Evolutionary conservation across 2,888 invertebrate genomes (phyloP).

Genomic region (Noctua janthe): DNA sequence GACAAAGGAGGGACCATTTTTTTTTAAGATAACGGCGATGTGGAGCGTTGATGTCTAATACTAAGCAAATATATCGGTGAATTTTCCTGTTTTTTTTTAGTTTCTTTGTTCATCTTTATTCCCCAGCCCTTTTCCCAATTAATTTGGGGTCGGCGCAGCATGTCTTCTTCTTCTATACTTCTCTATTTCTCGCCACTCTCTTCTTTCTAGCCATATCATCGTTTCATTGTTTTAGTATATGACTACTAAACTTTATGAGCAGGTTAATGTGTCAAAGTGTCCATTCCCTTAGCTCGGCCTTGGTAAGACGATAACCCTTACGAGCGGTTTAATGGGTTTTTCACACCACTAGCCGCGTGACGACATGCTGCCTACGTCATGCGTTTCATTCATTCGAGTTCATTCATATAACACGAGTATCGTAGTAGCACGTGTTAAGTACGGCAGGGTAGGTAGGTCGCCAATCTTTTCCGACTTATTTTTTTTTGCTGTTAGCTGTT

Average conservation of each 20-base stretch:
- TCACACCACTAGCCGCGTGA: conserved; percentile 19
- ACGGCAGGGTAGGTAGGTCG: neutral
- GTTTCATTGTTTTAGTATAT: neutral
- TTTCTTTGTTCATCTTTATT: neutral
- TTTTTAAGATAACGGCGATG: neutral
- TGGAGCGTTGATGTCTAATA: conserved; percentile 37
- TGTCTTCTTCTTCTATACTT: neutral
- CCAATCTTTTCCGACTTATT: neutral
- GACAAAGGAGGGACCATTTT: neutral
- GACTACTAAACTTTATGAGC: neutral
- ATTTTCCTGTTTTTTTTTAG: neutral
- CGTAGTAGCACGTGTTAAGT: neutral
- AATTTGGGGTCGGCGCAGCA: neutral
- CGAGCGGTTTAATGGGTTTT: conserved; percentile 24
- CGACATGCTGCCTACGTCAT: conserved; percentile 34
- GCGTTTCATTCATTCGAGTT: conserved; percentile 37
- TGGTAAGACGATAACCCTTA: conserved; percentile 19
- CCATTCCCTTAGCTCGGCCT: conserved; percentile 11
- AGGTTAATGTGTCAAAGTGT: conserved; percentile 16
- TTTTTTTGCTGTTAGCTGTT: neutral
- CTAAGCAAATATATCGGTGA: neutral
- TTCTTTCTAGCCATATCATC: neutral
- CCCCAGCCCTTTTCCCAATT: neutral
- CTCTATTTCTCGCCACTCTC: neutral
- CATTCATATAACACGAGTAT: conserved; percentile 36